A percentile compares a stretch with the other conserved stretches of the same genome.
Conservation (phyloP, 2,888 invertebrate genomes). For the Invenusta paracnida region DNA sequence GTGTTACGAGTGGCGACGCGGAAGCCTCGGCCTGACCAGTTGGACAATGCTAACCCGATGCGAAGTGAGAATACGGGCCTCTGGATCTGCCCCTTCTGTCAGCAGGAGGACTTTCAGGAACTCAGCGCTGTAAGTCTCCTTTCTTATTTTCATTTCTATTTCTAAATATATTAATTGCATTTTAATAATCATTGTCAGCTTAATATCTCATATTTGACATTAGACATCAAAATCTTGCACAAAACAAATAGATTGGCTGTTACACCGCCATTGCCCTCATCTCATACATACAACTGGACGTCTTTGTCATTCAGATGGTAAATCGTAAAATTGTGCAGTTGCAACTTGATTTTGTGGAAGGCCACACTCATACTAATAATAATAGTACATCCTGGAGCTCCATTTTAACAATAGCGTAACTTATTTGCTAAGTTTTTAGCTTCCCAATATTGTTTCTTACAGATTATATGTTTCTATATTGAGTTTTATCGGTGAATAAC, state of each 20-base stretch:
- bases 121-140: conserved; percentile 46
- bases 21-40: conserved; percentile 83
- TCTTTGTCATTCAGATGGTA: neutral
- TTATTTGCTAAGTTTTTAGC: neutral
- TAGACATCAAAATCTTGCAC: neutral
- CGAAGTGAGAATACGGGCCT: conserved; percentile 86
- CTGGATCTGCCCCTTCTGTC: conserved; percentile 96
- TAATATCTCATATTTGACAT: neutral
- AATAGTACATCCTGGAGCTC: neutral
- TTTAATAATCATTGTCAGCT: neutral
- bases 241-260: neutral
- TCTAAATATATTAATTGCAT: too few species aligned
- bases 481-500: too few species aligned
- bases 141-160: neutral
- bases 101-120: conserved; percentile 89
- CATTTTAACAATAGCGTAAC: neutral
- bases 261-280: neutral
- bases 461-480: neutral
- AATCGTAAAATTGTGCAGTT: neutral
- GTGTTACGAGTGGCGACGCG: conserved; percentile 72
- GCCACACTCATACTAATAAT: neutral
- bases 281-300: neutral
- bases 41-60: conserved; percentile 90
- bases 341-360: neutral
- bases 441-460: neutral